A percentile compares a stretch with the other conserved stretches of the same genome.
phyloP scores from a whole-genome alignment of 2,888 invertebrate species.

The Drosophila robusta region DNA sequence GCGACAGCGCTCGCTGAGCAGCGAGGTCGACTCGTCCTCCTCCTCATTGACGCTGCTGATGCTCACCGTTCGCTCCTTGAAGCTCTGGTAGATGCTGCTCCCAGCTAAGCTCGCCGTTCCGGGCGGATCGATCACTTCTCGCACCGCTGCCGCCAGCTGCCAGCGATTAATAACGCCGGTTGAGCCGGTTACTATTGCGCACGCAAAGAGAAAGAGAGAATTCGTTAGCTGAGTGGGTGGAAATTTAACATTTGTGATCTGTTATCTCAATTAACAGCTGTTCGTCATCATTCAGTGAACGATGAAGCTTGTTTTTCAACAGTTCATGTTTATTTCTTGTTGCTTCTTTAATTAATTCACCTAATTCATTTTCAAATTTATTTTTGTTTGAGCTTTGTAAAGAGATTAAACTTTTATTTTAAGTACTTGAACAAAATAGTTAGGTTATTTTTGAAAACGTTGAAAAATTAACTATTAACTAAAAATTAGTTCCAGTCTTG shows the following conservation, averaged over 20 bases:
- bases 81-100: slow-evolving; percentile 55
- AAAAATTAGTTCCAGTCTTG: too few relatives aligned
- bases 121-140: slow-evolving; percentile 46
- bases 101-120: slow-evolving; percentile 22
- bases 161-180: slow-evolving; percentile 27
- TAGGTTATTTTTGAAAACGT: too few relatives aligned
- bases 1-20: slow-evolving; percentile 80
- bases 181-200: slow-evolving; percentile 29
- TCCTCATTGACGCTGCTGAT: slow-evolving; percentile 82
- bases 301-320: neutral
- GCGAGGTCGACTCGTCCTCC: slow-evolving; percentile 81
- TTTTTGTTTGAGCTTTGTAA: too few relatives aligned
- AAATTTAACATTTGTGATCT: neutral
- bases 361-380: too few relatives aligned
- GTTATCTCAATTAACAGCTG: slow-evolving; percentile 10
- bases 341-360: neutral
- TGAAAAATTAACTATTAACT: too few relatives aligned
- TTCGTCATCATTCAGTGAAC: slow-evolving; percentile 3
- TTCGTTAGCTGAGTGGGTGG: slow-evolving; percentile 7
- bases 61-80: slow-evolving; percentile 82
- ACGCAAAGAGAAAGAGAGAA: neutral
- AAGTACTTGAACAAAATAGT: too few relatives aligned
- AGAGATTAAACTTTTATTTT: too few relatives aligned
- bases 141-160: slow-evolving; percentile 34
- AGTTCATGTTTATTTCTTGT: neutral